Evolutionary conservation across 2,888 invertebrate species (phyloP).

Genomic region (Eugnorisma glareosa): DNA sequence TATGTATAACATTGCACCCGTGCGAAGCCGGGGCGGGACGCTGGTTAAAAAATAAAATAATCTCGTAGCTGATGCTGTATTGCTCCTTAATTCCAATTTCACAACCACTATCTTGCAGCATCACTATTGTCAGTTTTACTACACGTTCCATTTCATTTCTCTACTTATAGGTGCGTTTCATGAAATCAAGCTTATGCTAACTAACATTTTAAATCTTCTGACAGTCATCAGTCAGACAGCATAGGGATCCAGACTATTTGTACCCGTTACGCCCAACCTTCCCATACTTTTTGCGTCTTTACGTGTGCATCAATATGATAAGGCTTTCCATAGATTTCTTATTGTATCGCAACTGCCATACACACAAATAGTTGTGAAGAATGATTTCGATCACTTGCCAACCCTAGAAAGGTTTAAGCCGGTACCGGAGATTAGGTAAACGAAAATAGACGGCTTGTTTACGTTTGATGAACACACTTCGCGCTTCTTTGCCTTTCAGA

Average conservation of each 20-base stretch:
- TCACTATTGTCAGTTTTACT: not conserved
- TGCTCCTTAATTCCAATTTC: not conserved
- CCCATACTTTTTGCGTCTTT: not conserved
- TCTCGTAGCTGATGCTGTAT: not conserved
- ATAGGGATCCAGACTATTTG: not conserved
- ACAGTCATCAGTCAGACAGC: too few species aligned
- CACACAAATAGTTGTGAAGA: constrained; percentile 48
- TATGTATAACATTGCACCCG: too few species aligned
- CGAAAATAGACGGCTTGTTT: constrained; percentile 80
- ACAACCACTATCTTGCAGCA: not conserved
- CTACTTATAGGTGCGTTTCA: not conserved
- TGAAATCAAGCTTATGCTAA: not conserved
- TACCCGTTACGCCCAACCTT: not conserved
- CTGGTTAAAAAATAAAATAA: too few species aligned
- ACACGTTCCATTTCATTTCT: not conserved
- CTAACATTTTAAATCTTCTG: not conserved
- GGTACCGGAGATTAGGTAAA: constrained; percentile 80
- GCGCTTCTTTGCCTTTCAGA: constrained; percentile 75
- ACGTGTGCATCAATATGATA: not conserved
- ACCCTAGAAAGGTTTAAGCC: constrained; percentile 68
- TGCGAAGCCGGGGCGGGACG: too few species aligned
- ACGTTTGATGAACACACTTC: constrained; percentile 74
- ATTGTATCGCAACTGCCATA: not conserved
- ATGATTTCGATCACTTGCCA: constrained; percentile 63
- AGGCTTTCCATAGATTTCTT: not conserved